Base-by-base conservation (phyloP, 2,888 invertebrate species). In the Acanthosepion pharaonis region DNA sequence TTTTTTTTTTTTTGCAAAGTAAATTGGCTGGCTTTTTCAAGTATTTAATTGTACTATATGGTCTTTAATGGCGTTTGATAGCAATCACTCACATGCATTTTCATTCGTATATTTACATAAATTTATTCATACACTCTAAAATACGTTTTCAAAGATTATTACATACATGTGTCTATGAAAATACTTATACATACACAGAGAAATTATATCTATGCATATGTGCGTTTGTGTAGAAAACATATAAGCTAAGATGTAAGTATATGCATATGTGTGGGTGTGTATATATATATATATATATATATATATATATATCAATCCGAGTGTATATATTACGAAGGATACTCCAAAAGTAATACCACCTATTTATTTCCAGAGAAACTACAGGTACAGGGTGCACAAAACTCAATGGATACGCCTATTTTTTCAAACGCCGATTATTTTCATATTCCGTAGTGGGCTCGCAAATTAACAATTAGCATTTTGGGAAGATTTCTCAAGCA, bases 21-120 rank as follows among this genome's bases (percentile, higher is more conserved):
- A 78, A 78, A 78, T 78, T 78, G 78, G 78, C 78, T 78, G 78
- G n/a, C 78, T 78, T 78, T 78, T 78, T 78, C 78, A 78, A n/a
- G 11, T 78, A 78, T 78, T 78, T 78, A 78, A 78, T 78, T 33
- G 78, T 78, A 78, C n/a, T n/a, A 78, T 33, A 33, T 78, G 78
- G n/a, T 78, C 9, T 78, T n/a, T 78, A 78, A 78, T 78, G 33
- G n/a, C 78, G 78, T n/a, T n/a, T 78, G 78, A 78, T 78, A 0
- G n/a, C n/a, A 78, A 78, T 78, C n/a, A 78, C n/a, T n/a, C n/a
- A n/a, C 33, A 78, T 1, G n/a, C 78, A n/a, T 18, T n/a, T n/a
- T 3, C 18, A 78, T n/a, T n/a, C n/a, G n/a, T n/a, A 28, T 9
- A 78, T n/a, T 18, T 78, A 78, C n/a, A 78, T 78, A 64, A 8